These are phyloP conservation scores for Cactoblastis cactorum DNA, from an alignment of 2,888 invertebrate species.

Conservation along the genomic window DNA sequence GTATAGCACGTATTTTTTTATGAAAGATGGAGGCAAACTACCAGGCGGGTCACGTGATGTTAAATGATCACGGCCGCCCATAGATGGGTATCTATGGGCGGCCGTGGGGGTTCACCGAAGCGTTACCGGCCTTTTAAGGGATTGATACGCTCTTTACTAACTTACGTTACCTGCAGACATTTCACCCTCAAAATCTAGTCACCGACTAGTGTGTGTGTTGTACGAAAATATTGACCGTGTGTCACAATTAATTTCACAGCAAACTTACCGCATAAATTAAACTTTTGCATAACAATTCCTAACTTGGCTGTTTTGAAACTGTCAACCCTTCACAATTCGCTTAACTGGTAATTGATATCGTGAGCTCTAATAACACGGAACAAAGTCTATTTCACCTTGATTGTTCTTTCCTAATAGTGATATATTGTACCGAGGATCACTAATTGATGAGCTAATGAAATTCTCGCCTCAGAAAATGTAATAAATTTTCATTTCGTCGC, in stretches of 20 bases:
- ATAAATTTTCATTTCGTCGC: conserved; percentile 7
- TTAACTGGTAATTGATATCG: conserved; percentile 34
- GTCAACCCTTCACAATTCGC: conserved; percentile 46
- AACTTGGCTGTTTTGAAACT: conserved; percentile 50
- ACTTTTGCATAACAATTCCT: conserved; percentile 55
- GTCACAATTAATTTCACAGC: conserved; percentile 46
- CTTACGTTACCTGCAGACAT: too few relatives aligned
- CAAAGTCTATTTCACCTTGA: conserved; percentile 31
- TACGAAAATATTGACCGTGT: conserved; percentile 27
- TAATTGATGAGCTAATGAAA: conserved; percentile 16
- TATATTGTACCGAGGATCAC: conserved; percentile 10
- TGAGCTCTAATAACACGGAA: conserved; percentile 27
- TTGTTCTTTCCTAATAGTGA: conserved; percentile 15
- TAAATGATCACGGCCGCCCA: too few relatives aligned
- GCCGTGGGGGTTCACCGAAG: too few relatives aligned
- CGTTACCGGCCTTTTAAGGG: too few relatives aligned
- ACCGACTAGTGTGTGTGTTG: conserved; percentile 15
- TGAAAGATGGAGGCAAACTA: too few relatives aligned
- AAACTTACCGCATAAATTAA: conserved; percentile 60
- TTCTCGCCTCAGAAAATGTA: conserved; percentile 11
- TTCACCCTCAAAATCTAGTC: too few relatives aligned
- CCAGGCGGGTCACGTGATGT: too few relatives aligned
- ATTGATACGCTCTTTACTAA: too few relatives aligned
- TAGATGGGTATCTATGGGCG: too few relatives aligned
- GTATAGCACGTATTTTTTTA: too few relatives aligned